Base-by-base conservation (phyloP, 2,113 vertebrate genomes). In the Astatoreochromis straeleni region DNA sequence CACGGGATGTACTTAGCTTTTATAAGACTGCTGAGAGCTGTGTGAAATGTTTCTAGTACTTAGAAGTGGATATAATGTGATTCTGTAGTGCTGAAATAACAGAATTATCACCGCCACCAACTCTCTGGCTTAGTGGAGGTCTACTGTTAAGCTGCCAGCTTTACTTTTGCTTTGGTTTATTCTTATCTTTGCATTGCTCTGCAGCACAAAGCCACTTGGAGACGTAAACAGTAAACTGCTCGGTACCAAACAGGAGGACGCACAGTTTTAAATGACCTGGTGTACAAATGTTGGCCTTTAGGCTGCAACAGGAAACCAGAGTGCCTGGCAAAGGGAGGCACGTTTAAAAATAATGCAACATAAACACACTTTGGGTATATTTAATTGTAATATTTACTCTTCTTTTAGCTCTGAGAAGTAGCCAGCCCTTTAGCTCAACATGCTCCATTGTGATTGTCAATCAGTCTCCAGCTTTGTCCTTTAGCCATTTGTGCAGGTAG, bases 211-310 rank as follows among this genome's bases (percentile, higher is more conserved):
- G 38, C 68, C 21, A 16, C 40, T 73, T 45, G 13, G 68, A 45
- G 68, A 45, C 45, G 13, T 17, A 24, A 26, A 38, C 24, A 11
- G 40, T 26, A 24, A 26, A 38, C 40, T 17, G 40, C 8, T 73
- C 40, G 2, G 38, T 26, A 73, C 38, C 65, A 45, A 42, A 10
- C 65, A 45, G 21, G 38, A 45, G 1, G 1, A 24, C 40, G 33
- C 33, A 21, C 63, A 75, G 24, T 75, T 75, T 16, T 47, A 75
- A 45, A 75, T 17, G 21, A 47, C 40, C 68, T 75, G 68, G 68
- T 11, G 0, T 45, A 47, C 21, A 17, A 73, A 45, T 24, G 13
- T 16, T 42, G 65, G 13, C 21, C 6, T 75, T 75, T 29, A 47
- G 40, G 68, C 9, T 47, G 24, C 24, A 47, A 47, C 4, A 1